These are phyloP conservation scores for Eumerus sabulonum DNA, from an alignment of 2,888 invertebrate species.

Conservation along the genomic window DNA sequence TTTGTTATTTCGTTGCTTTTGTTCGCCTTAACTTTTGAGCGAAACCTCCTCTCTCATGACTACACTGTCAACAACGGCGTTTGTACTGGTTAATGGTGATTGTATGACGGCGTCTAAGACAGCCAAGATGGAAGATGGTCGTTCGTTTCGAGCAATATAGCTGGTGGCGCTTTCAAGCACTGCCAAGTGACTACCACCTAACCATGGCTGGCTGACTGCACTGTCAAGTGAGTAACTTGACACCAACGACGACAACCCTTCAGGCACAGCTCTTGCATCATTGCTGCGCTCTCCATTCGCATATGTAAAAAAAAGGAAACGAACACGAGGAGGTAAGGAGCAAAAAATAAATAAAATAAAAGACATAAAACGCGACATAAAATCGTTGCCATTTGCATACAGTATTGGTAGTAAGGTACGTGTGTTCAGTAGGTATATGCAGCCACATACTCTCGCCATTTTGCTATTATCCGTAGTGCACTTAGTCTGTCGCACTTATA, in stretches of 20 bases:
- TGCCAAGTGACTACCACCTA: slow-evolving; percentile 30
- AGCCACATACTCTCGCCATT: slow-evolving; percentile 35
- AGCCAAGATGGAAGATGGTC: slow-evolving; percentile 67
- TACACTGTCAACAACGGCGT: slow-evolving; percentile 32
- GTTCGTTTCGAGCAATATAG: slow-evolving; percentile 14
- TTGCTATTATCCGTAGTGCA: slow-evolving; percentile 53
- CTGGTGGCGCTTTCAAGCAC: slow-evolving; percentile 57
- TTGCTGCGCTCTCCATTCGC: slow-evolving; percentile 30
- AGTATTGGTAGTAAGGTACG: not conserved
- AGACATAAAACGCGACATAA: no score
- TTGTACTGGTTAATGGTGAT: slow-evolving; percentile 23
- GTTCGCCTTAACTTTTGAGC: slow-evolving; percentile 41
- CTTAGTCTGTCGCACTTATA: slow-evolving; percentile 54
- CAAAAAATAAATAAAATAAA: slow-evolving; percentile 7
- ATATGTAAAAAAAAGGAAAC: not conserved
- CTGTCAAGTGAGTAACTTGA: slow-evolving; percentile 66
- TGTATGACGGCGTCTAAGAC: slow-evolving; percentile 44
- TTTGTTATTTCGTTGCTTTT: slow-evolving; percentile 20
- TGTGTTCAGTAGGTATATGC: not conserved
- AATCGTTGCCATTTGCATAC: slow-evolving; percentile 65
- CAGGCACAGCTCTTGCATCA: slow-evolving; percentile 47
- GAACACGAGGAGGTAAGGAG: no score
- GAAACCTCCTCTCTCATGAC: slow-evolving; percentile 58
- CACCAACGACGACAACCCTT: slow-evolving; percentile 67
- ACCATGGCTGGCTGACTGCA: slow-evolving; percentile 39